These are phyloP conservation scores for Drosophila melanica DNA, from an alignment of 1,140 invertebrate genomes.

Conservation along the genomic window DNA sequence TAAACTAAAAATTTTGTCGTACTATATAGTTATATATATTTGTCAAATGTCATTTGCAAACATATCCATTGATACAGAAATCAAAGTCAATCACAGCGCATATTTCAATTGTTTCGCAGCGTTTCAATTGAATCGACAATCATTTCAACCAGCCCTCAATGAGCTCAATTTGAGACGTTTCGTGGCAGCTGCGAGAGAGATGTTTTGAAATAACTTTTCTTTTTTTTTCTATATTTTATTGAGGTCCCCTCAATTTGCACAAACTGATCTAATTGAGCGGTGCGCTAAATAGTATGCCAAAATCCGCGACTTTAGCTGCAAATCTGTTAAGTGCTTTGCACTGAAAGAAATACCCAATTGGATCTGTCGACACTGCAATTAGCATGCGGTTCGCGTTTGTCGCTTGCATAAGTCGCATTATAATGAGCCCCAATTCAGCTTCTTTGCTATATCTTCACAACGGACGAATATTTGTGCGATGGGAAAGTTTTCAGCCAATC, in stretches of 20 bases:
- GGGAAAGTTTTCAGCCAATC: neutral
- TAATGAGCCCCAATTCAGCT: slow-evolving; percentile 16
- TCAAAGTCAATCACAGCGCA: no score
- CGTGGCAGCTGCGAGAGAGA: slow-evolving; percentile 5
- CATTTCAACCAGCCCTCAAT: slow-evolving; percentile 24
- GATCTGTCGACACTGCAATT: slow-evolving; percentile 53
- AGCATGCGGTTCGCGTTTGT: slow-evolving; percentile 36
- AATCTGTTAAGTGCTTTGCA: slow-evolving; percentile 52
- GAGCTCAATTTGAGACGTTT: slow-evolving; percentile 25
- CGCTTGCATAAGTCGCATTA: slow-evolving; percentile 41
- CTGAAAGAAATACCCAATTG: slow-evolving; percentile 30
- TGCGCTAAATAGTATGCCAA: slow-evolving; percentile 54
- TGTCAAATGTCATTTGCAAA: neutral
- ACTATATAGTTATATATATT: neutral
- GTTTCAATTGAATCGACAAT: slow-evolving; percentile 40
- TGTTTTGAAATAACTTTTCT: slow-evolving; percentile 4
- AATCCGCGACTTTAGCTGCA: slow-evolving; percentile 5
- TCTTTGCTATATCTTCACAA: neutral
- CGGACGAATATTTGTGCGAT: no score
- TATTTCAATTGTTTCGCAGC: slow-evolving; percentile 31
- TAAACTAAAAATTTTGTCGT: no score
- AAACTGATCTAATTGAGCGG: slow-evolving; percentile 11
- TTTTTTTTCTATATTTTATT: no score
- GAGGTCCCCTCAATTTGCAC: slow-evolving; percentile 29
- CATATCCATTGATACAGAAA: slow-evolving; percentile 10